phyloP scores from a whole-genome alignment of 2,888 invertebrate genomes.

The Erebia palarica region DNA sequence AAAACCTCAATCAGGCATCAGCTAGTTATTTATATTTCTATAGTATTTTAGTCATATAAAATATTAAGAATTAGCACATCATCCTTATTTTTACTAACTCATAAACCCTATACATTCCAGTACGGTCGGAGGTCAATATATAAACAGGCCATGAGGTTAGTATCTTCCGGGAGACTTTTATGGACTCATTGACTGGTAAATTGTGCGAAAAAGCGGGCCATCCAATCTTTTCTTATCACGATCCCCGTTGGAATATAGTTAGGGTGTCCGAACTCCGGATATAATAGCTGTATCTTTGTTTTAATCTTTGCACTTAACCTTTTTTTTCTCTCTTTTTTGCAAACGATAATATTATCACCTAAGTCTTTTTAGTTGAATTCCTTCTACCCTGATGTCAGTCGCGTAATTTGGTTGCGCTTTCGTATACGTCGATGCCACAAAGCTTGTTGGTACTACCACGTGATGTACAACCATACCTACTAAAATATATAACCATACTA shows the following conservation, averaged over 20 bases:
- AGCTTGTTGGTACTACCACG: too few relatives aligned
- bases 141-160: slow-evolving; percentile 20
- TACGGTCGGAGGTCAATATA: slow-evolving; percentile 13
- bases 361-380: background rate
- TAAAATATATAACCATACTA: too few relatives aligned
- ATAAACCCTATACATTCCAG: background rate
- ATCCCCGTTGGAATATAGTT: slow-evolving; percentile 20
- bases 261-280: slow-evolving; percentile 3
- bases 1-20: too few relatives aligned
- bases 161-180: slow-evolving; percentile 26
- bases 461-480: too few relatives aligned
- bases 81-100: background rate
- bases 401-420: too few relatives aligned
- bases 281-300: slow-evolving; percentile 13
- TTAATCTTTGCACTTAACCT: slow-evolving; percentile 14
- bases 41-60: background rate
- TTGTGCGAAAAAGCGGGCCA: slow-evolving; percentile 25
- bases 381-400: too few relatives aligned
- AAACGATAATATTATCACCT: slow-evolving; percentile 1
- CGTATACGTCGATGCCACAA: too few relatives aligned
- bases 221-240: slow-evolving; percentile 28
- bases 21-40: background rate
- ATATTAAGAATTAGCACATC: slow-evolving; percentile 2
- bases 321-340: slow-evolving; percentile 10
- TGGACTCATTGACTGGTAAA: slow-evolving; percentile 26